Base-by-base conservation (phyloP, 2,797 vertebrate species). In the Bovichtus diacanthus region DNA sequence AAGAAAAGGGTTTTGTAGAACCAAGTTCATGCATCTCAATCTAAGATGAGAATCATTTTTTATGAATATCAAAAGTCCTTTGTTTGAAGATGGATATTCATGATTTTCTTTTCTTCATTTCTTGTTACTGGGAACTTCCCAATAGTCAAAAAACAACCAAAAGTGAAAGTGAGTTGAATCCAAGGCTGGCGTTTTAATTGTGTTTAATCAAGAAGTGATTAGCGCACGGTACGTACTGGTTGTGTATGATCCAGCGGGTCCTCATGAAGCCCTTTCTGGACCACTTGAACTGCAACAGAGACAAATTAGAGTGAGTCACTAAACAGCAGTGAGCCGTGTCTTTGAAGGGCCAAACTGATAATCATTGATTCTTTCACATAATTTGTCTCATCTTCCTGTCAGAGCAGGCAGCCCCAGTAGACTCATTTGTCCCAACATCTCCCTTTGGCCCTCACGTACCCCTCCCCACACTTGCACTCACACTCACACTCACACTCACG, bases 241-340 rank as follows among this genome's bases (percentile, higher is more conserved):
- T 91, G 87, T 96, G 93, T 82, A 97, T 93, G 77, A 95, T 91
- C 96, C 96, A 97, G 31, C 95, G 93, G 47, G 95, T 95, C 93
- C 94, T 95, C 95, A 96, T 95, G 92, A 94, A 96, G 84, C 96
- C 96, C 85, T 97, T 97, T 68, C 96, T 95, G 80, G 96, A 96
- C 96, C 96, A 97, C 84, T 96, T 95, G 91, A 95, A 95, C 96
- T 97, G 90, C 58, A 93, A 92, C 75, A 89, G 50, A 90, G 81
- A 92, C 74, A 85, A 76, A 90, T 90, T 49, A 72, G 69, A 76
- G 72, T 25, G 76, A 83, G 84, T 92, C 80, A 77, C 77, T 86
- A 85, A 92, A 88, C 79, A 82, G 84, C 85, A 83, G 82, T 23
- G 77, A 85, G 68, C 71, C 55, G 27, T 81, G 81, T 89, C 82